Base-by-base conservation (phyloP, 2,888 invertebrate genomes). In the Ditylenchus weischeri region DNA sequence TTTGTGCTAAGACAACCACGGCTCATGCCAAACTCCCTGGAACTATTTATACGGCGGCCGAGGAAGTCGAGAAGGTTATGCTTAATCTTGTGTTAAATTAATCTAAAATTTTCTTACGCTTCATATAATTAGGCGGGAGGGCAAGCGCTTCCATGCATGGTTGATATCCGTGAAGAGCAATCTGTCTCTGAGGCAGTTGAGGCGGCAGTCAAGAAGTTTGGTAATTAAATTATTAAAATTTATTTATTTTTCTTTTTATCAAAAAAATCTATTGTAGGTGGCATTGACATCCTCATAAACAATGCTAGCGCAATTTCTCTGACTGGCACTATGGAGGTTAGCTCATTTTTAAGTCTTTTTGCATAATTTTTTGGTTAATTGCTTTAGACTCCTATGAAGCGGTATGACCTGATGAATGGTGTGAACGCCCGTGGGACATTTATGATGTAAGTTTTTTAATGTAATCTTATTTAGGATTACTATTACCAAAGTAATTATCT, bases 401-500 rank as follows among this genome's bases (percentile, higher is more conserved):
- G 89, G 84, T 96, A 91, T 83, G 96, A 96, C 85, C 88, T 96
- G 49, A 96, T 96, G 95, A 91, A 94, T 83, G 88, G 88, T 69
- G 89, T 96, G 75, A 96, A 96, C 85, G 89, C 92, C 0, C 88
- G 96, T 76, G 96, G 95, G 75, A 96, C 95, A 1, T 96, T 91
- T 84, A 86, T 96, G 68, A 90, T 91, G 90, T 94, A 38, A 59
- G 38, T 7, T 11, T 59, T 11, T 43, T 23, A 21, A 29, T n/a
- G 11, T 11, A 36, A 7, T 59, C 10, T 36, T 5, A 59, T 18
- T 19, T 5, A 21, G 6, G 50, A 50, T 50, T 50, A 19, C 6
- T 50, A 21, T 50, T 7, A 29, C 29, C 29, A 29, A 29, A 29
- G 58, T 57, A 4, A 18, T 57, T 57, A 1, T 57, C 5, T 19